Evolutionary conservation across 2,113 vertebrate species (phyloP), one percentile per base, ranked within the genome.

Genomic region (Aramus guarauna): DNA sequence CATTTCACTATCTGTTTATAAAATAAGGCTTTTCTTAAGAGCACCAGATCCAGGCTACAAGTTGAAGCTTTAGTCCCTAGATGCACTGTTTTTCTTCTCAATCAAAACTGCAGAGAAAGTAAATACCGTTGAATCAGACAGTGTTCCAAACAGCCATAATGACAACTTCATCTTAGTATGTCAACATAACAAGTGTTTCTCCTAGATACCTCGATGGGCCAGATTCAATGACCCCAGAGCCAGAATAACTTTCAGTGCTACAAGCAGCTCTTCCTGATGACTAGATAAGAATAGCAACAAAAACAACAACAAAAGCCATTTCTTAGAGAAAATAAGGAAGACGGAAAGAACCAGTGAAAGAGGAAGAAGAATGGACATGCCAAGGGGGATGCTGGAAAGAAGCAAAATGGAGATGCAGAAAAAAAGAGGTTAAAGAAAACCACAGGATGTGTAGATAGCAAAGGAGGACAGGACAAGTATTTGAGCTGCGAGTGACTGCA

Each of bases 141-240:
- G 71, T 55, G 92, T 26, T 96, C 85, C 86, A 86, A 97, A 88
- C 17, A 91, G 92, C 71, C 93, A 92, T 90, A 47, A 18, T 89
- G 96, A 98, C 95, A 97, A 90, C 91, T 97, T 97, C 95, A 97
- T 96, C 92, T 93, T 45, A 72, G 68, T 80, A 39, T 91, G 94
- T 96, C 96, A 98, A 88, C 89, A 91, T 66, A 58, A 77, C 92
- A 93, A 80, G 58, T 37, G 52, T 22, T 94, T 95, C 92, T 97
- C 92, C 78, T 91, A 68, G 96, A 85, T 92, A 96, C 80, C 36
- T 96, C 63, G 14, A 41, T 27, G 78, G 91, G 91, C 77, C 82
- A 92, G 34, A 82, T 66, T 75, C 85, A 85, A 8, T 76, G 62
- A 77, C 60, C 82, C 45, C 86, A 94, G 77, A 67, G 67, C 76